Percentiles rank a stretch among this genome's conserved stretches.
Evolutionary conservation across 2,888 invertebrate species (phyloP).

Genomic region (Sialis lutaria): DNA sequence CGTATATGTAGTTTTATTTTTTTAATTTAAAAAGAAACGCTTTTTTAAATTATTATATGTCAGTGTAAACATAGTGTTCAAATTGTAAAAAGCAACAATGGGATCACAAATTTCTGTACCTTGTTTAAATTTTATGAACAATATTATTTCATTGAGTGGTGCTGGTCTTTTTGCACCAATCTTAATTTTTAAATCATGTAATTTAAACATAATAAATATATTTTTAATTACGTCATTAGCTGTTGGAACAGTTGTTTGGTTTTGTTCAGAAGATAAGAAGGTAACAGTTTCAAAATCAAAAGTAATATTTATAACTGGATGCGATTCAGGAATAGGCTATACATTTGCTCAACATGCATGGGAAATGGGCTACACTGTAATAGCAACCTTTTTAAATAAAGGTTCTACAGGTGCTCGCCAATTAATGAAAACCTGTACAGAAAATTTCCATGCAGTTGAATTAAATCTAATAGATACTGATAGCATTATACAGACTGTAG

Average conservation of each 20-base stretch:
- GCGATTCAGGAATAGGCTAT: conserved; percentile 73
- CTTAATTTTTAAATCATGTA: no score
- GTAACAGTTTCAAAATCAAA: conserved; percentile 9
- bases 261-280: background rate
- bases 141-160: no score
- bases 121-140: no score
- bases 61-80: no score
- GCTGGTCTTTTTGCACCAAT: no score
- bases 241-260: background rate
- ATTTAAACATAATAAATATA: no score
- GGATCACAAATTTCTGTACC: no score
- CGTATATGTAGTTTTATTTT: no score
- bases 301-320: conserved; percentile 61
- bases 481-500: conserved; percentile 33
- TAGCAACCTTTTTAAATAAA: conserved; percentile 54
- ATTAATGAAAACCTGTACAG: conserved; percentile 22
- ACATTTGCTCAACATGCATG: conserved; percentile 44
- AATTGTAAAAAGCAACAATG: no score
- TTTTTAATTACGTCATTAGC: background rate
- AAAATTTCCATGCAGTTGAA: conserved; percentile 29
- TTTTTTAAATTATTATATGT: no score
- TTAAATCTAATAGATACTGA: conserved; percentile 49
- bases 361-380: conserved; percentile 48
- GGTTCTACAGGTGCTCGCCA: conserved; percentile 41
- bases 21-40: no score